Conservation (phyloP, 1,140 invertebrate species). For the Drosophila elegans region DNA sequence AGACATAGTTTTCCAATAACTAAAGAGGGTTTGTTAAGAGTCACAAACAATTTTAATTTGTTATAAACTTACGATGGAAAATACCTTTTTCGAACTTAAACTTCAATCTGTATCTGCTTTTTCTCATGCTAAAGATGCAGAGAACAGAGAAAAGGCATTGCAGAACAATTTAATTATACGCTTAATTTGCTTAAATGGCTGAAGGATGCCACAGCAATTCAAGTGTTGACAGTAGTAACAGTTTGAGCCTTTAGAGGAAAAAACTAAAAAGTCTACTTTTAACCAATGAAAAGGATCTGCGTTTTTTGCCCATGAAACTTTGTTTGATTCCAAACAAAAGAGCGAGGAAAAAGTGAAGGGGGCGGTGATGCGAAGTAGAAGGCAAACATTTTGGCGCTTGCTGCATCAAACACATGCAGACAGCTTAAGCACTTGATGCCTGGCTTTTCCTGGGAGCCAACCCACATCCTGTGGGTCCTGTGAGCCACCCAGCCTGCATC, state of each 20-base stretch:
- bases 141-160: constrained; percentile 10
- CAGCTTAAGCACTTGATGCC: constrained; percentile 54
- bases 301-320: constrained; percentile 53
- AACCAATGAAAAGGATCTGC: not conserved
- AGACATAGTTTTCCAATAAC: not conserved
- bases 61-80: no score
- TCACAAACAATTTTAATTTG: no score
- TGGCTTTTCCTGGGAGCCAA: constrained; percentile 9
- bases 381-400: constrained; percentile 55
- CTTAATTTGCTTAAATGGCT: constrained; percentile 72
- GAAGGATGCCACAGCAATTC: constrained; percentile 39
- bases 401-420: constrained; percentile 70
- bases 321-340: constrained; percentile 32
- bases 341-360: constrained; percentile 6
- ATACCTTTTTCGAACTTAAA: no score
- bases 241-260: constrained; percentile 10
- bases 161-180: constrained; percentile 50
- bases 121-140: not conserved
- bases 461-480: not conserved
- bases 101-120: no score
- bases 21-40: no score
- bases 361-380: constrained; percentile 24
- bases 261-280: not conserved
- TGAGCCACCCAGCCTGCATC: constrained; percentile 16
- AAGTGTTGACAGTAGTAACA: constrained; percentile 38